Evolutionary conservation across 2,888 invertebrate species (phyloP), one percentile per base, ranked within the genome.

Genomic region (Calephelis perditalis): DNA sequence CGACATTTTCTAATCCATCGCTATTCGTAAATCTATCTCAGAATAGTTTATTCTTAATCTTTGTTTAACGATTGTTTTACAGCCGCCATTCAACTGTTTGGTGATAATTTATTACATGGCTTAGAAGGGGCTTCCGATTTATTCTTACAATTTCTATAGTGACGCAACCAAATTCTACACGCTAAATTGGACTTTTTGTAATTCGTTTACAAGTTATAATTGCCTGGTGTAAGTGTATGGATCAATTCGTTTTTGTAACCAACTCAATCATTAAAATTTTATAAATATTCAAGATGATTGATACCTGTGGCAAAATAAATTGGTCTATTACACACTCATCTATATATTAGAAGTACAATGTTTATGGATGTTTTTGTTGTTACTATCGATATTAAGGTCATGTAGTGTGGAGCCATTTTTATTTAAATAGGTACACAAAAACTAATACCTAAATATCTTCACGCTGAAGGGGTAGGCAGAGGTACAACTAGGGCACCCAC

Each of bases 61-160:
- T 65, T 67, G 67, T 80, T 83, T 84, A 81, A 84, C 81, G 82
- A 81, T 80, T 77, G 76, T 82, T 85, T 81, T 81, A 85, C 77
- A 73, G 72, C 72, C 71, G 69, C 66, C 73, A 72, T 73, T 74
- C 77, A 76, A 40, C 73, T 78, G 75, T 68, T 52, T 68, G 65
- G 68, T 65, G 66, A 72, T 81, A 87, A 85, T 84, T 84, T 86
- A 84, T 81, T 74, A 71, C 79, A 62, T 62, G 73, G 73, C 78
- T 82, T 77, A 74, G 74, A 52, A 63, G 66, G 64, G 69, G 76
- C 80, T 79, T 76, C 78, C 77, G 77, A 70, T 68, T 68, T 67
- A 68, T 66, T 70, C 60, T 37, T 60, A 46, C 47, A 56, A 45
- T 46, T 60, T 46, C 46, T 60, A 11, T 52, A 6, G 52, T 52